Evolutionary conservation across 2,113 vertebrate genomes (phyloP).

Genomic region (Semnornis frantzii): DNA sequence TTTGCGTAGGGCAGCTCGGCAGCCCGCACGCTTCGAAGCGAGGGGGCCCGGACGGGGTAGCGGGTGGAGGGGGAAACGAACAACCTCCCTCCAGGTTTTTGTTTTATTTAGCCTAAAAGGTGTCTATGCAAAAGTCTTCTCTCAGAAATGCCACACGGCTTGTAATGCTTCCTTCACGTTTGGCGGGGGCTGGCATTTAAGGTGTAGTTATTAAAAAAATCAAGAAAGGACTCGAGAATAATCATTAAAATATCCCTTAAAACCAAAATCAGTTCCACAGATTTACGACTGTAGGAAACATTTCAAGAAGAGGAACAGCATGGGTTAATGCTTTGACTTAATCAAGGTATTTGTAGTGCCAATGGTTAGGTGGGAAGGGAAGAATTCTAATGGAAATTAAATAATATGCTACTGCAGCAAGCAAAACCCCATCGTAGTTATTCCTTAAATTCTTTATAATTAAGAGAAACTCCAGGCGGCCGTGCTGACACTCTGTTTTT

Average conservation of each 20-base stretch:
- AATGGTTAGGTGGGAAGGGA: background rate
- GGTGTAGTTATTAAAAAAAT: background rate
- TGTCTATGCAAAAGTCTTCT: background rate
- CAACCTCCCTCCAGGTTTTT: background rate
- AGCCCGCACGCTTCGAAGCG: background rate
- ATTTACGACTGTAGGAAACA: background rate
- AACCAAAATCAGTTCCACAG: too few relatives aligned
- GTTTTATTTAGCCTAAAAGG: background rate
- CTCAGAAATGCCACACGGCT: background rate
- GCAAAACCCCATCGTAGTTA: slow-evolving; percentile 7
- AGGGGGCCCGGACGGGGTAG: background rate
- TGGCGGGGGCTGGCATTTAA: background rate
- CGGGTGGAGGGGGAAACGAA: too few relatives aligned
- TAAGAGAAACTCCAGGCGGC: background rate
- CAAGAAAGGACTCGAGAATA: background rate
- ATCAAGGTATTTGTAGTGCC: background rate
- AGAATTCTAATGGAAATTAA: slow-evolving; percentile 32
- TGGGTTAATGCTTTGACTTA: background rate
- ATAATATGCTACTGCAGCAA: slow-evolving; percentile 13
- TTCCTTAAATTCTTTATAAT: background rate
- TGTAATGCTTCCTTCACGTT: background rate
- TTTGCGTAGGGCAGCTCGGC: background rate
- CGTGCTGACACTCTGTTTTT: background rate
- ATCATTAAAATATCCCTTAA: background rate
- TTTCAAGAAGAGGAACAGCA: background rate